Conservation (phyloP, 2,113 vertebrate species). For the Rhinoptilus africanus region DNA sequence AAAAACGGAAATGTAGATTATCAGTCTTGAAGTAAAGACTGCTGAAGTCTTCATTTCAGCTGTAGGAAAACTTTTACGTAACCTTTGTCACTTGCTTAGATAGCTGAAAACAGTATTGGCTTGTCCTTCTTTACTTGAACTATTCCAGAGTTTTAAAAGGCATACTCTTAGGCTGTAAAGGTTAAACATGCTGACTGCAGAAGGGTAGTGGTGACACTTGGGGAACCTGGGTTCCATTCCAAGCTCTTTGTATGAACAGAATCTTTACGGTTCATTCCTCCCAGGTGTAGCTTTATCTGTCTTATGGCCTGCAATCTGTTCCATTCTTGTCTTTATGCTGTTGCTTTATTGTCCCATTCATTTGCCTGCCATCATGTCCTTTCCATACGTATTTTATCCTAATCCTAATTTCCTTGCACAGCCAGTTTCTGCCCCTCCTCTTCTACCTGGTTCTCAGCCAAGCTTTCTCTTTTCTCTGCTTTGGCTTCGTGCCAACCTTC, state of each 20-base stretch:
- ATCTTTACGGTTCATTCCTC: neutral
- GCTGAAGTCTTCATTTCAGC: neutral
- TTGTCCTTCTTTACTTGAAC: neutral
- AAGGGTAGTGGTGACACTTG: neutral
- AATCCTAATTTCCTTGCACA: neutral
- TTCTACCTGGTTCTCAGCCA: neutral
- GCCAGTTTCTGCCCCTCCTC: neutral
- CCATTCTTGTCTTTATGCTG: neutral
- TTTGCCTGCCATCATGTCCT: neutral
- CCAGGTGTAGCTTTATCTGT: neutral
- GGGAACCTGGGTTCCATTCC: neutral
- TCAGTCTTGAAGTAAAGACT: neutral
- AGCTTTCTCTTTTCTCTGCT: neutral
- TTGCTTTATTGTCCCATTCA: neutral
- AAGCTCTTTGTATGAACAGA: neutral
- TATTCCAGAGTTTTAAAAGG: neutral
- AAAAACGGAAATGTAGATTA: neutral
- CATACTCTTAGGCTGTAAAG: neutral
- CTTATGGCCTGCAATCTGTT: neutral
- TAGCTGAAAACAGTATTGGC: neutral
- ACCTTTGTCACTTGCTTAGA: neutral
- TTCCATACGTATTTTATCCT: rapidly evolving
- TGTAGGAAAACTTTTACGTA: neutral
- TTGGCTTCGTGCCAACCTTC: neutral
- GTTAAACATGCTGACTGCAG: neutral